These are phyloP conservation scores for Sthenelais limicola DNA, from an alignment of 2,888 invertebrate genomes.

Conservation along the genomic window DNA sequence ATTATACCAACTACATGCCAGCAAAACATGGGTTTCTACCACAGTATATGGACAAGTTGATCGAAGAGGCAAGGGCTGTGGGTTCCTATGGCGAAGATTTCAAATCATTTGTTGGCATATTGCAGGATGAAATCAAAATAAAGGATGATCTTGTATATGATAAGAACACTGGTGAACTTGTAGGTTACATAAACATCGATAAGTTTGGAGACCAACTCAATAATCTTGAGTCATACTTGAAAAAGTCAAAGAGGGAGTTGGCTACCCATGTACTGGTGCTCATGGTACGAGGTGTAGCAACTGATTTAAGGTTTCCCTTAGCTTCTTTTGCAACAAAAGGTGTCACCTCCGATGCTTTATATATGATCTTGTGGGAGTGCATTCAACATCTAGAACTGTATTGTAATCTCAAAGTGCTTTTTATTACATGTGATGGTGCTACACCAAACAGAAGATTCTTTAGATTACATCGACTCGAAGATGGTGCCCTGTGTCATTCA, in stretches of 20 bases:
- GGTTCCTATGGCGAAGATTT: neutral
- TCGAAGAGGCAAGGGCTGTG: neutral
- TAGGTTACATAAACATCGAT: conserved; percentile 49
- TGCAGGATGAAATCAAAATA: conserved; percentile 52
- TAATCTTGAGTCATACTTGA: conserved; percentile 47
- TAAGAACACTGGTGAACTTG: conserved; percentile 50
- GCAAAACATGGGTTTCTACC: neutral
- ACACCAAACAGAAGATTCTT: conserved; percentile 29
- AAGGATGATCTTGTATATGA: conserved; percentile 52
- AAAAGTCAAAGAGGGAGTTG: neutral
- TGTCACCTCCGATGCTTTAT: conserved; percentile 1
- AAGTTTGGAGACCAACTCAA: conserved; percentile 46
- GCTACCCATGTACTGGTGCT: conserved; percentile 49
- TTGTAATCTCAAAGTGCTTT: conserved; percentile 12
- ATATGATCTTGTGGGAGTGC: neutral
- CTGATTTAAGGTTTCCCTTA: conserved; percentile 16
- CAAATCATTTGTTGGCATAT: conserved; percentile 43
- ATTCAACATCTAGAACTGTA: neutral
- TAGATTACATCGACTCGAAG: neutral
- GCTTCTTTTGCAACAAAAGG: conserved; percentile 26
- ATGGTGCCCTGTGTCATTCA: neutral
- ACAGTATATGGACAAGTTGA: neutral
- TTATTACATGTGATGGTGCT: conserved; percentile 35
- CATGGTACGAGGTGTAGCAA: conserved; percentile 46
- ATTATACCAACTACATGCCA: neutral